Base-by-base conservation (phyloP, 1,140 invertebrate species). In the Panagrolaimus sp. region DNA sequence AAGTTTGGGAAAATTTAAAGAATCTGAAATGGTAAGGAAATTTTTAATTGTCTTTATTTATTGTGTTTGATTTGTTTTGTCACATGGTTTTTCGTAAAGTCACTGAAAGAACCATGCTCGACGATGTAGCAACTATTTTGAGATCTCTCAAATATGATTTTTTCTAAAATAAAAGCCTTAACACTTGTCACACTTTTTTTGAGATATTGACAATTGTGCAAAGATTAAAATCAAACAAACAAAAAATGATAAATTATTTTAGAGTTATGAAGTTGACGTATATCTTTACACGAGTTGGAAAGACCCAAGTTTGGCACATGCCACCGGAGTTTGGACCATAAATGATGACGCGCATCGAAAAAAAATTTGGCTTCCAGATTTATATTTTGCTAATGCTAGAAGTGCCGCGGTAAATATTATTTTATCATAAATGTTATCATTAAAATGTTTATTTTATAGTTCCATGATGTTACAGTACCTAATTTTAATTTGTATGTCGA, bases 231-330 rank as follows among this genome's bases (percentile, higher is more conserved):
- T 1, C 1, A 24, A 21, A 1, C 15, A 10, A 17, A 4, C 15
- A 58, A 28, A 12, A 26, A 24, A 12, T 32, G 7, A 7, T 10
- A 38, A 9, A 9, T 32, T 14, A n/a, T 64, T 64, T 43, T n/a
- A 64, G 63, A 43, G 17, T 17, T 43, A 24, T 6, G 63, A 64
- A n/a, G 43, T 64, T 21, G 63, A 64, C n/a, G 17, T 64, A 12
- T 64, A 64, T 43, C 38, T 64, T 17, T 64, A 64, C 38, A 64
- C 28, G 24, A 28, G 21, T 12, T 64, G 63, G 63, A 32, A 64
- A 38, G 63, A 64, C 10, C 28, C 28, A 1, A 43, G 17, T 64
- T 17, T 64, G 5, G 17, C 28, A 17, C 28, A 64, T 14, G 28
- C 28, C 28, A 21, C 26, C 12, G 28, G 12, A 8, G 28, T 43